Conservation (phyloP, 2,888 invertebrate genomes). For the Trachelus stipa region DNA sequence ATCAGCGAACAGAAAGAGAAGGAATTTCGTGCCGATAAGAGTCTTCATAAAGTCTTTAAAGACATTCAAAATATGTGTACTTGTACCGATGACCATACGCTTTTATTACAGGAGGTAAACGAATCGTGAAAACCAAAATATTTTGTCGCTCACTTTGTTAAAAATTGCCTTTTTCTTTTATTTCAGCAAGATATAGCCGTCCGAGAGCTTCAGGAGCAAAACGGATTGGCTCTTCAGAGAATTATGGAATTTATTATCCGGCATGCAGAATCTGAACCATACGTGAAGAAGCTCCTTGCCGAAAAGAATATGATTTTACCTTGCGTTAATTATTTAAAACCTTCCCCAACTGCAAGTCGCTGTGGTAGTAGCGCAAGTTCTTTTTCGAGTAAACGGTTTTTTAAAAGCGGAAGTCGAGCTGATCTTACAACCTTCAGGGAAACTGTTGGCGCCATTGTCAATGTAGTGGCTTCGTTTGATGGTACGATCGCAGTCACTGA, state of each 20-base stretch:
- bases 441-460: constrained; percentile 46
- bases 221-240: constrained; percentile 70
- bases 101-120: constrained; percentile 59
- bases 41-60: constrained; percentile 63
- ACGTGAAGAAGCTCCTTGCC: constrained; percentile 60
- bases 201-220: constrained; percentile 72
- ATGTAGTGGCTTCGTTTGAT: constrained; percentile 40
- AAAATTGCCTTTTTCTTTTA: constrained; percentile 15
- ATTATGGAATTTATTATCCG: constrained; percentile 69
- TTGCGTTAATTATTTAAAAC: constrained; percentile 36
- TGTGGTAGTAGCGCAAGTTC: constrained; percentile 39
- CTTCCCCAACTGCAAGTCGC: constrained; percentile 41
- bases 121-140: background rate
- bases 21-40: constrained; percentile 66
- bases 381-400: constrained; percentile 18
- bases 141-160: constrained; percentile 13
- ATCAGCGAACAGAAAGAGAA: constrained; percentile 66
- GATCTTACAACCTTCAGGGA: constrained; percentile 37
- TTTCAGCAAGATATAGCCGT: constrained; percentile 71
- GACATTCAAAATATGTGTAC: constrained; percentile 58
- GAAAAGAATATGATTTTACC: constrained; percentile 61
- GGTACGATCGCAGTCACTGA: no score
- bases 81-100: constrained; percentile 41
- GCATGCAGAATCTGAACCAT: constrained; percentile 64
- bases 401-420: constrained; percentile 34